These are phyloP conservation scores for Prionailurus viverrinus DNA, from an alignment of 2,113 vertebrate genomes.

Conservation along the genomic window DNA sequence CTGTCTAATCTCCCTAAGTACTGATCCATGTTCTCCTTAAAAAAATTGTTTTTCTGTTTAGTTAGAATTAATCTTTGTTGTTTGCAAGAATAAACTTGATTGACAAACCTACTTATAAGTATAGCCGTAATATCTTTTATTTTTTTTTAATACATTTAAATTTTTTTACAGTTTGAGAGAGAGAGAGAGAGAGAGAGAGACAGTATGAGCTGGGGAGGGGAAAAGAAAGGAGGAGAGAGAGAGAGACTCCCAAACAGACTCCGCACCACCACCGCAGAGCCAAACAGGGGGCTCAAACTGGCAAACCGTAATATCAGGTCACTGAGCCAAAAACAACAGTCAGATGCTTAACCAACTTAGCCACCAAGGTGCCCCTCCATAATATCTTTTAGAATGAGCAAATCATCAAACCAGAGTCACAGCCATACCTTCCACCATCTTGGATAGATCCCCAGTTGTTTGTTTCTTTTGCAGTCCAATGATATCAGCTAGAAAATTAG, in stretches of 20 bases:
- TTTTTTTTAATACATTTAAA: no score
- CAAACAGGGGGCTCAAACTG: no score
- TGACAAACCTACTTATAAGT: not conserved
- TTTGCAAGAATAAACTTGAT: not conserved
- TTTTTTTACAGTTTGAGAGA: no score
- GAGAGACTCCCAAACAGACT: no score
- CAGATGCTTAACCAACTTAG: no score
- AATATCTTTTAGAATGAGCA: constrained; percentile 20
- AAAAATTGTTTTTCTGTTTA: not conserved
- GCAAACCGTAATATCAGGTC: no score
- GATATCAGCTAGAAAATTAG: constrained; percentile 86
- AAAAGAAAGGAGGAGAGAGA: no score
- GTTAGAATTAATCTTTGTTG: constrained; percentile 11
- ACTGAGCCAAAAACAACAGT: no score
- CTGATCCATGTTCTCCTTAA: not conserved
- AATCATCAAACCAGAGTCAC: not conserved
- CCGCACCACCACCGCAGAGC: no score
- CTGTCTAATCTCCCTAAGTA: not conserved
- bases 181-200: no score
- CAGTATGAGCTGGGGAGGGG: no score
- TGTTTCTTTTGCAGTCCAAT: constrained; percentile 78
- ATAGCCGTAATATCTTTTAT: not conserved
- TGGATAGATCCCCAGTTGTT: constrained; percentile 18
- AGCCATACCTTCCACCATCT: constrained; percentile 78
- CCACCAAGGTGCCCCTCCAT: no score